Base-by-base conservation (phyloP, 2,113 vertebrate genomes). In the Ictalurus furcatus region DNA sequence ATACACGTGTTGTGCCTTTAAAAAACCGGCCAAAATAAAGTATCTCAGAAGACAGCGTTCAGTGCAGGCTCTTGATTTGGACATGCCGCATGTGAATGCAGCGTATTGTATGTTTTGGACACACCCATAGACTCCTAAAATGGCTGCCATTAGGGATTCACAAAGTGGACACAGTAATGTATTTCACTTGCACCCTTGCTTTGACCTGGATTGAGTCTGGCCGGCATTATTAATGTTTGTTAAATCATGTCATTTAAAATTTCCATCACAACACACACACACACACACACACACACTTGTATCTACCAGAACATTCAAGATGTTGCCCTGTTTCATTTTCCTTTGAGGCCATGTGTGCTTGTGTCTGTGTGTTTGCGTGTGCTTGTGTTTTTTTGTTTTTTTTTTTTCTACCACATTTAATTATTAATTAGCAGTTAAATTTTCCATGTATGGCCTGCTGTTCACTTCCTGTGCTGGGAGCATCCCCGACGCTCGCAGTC, bases 371-470 rank as follows among this genome's bases (percentile, higher is more conserved):
- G 37, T 52, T 25, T 23, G 54, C 88, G 52, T 30, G 56, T 74
- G 73, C 37, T 81, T 34, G 48, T 82, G 63, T 74, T 88, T 81
- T 89, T 84, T 2, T 40, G 0, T 40, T 40, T 48, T 48, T 6
- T 8, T 48, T 48, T 48, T 48, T 0, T 1, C 71, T 86, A 17
- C 71, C 81, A 40, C 16, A 48, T 90, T 92, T 82, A 90, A 92
- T 90, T 88, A 92, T 91, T 92, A 90, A 91, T 87, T 61, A 88
- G 74, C 85, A 83, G 74, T 91, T 90, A 86, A 69, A 90, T 90
- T 89, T 91, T 93, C 88, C 87, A 89, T 90, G 79, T 85, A 83
- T 89, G 88, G 88, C 90, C 91, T 91, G 89, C 90, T 88, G 88
- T 89, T 90, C 58, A 54, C 71, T 86, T 86, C 54, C 61, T 90